A percentile compares a stretch with the other conserved stretches of the same genome.
Conservation (phyloP, 2,888 invertebrate species). For the Thereva unica region DNA sequence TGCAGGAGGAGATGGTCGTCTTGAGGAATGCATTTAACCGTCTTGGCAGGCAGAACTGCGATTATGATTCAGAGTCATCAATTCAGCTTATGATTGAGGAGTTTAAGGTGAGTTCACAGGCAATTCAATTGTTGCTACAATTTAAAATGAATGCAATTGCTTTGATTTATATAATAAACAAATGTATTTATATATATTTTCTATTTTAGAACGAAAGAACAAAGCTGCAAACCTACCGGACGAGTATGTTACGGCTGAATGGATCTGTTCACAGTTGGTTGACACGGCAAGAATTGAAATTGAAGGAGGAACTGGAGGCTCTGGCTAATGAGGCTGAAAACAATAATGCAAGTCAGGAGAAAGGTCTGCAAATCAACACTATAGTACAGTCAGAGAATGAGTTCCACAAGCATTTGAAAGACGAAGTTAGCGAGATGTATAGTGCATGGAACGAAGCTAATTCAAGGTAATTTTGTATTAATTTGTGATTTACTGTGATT, state of each 20-base stretch:
- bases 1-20: conserved; percentile 58
- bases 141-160: not conserved
- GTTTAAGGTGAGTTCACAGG: conserved; percentile 51
- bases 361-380: conserved; percentile 45
- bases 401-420: conserved; percentile 63
- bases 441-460: conserved; percentile 71
- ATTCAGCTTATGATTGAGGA: conserved; percentile 58
- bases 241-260: conserved; percentile 58
- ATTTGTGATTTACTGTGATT: not conserved
- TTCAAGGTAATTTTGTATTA: conserved; percentile 63
- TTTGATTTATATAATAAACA: conserved; percentile 21
- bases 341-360: conserved; percentile 40
- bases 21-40: conserved; percentile 55
- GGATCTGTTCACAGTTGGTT: conserved; percentile 60
- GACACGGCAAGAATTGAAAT: conserved; percentile 57
- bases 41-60: conserved; percentile 50
- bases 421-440: conserved; percentile 72
- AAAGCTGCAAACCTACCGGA: conserved; percentile 57
- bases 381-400: conserved; percentile 55
- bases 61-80: conserved; percentile 57
- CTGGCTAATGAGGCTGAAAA: conserved; percentile 47
- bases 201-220: conserved; percentile 54
- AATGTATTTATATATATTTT: conserved; percentile 35
- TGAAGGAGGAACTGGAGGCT: conserved; percentile 51
- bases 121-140: conserved; percentile 1